Conservation (phyloP, 2,113 vertebrate genomes). For the Limnothrissa miodon region DNA sequence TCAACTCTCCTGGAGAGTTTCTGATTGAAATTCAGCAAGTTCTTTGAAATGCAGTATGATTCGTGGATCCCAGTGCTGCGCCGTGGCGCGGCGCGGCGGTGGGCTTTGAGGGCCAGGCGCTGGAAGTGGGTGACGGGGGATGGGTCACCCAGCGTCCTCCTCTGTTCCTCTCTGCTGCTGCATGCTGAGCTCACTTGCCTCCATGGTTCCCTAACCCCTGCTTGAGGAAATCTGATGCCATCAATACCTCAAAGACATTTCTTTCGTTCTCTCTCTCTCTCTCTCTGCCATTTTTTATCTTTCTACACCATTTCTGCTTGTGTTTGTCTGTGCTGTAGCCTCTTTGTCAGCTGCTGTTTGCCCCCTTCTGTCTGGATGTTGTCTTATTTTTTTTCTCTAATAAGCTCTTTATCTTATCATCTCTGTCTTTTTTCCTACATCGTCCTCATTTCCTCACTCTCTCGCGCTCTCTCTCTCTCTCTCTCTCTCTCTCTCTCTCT, state of each 20-base stretch:
- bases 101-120: constrained; percentile 51
- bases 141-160: neutral
- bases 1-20: neutral
- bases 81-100: constrained; percentile 51
- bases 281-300: neutral
- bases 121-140: neutral
- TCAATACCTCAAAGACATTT: constrained; percentile 17
- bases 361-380: neutral
- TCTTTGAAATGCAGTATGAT: constrained; percentile 56
- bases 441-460: constrained; percentile 20
- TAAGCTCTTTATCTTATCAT: neutral
- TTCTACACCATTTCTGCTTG: neutral
- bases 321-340: neutral
- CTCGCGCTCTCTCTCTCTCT: constrained; percentile 10
- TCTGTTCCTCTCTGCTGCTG: neutral
- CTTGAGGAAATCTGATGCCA: constrained; percentile 38
- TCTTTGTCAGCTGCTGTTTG: neutral
- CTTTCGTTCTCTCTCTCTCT: constrained; percentile 19
- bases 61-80: constrained; percentile 37
- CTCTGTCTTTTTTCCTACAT: neutral
- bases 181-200: neutral
- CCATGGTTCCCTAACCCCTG: neutral
- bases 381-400: neutral
- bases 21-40: neutral
- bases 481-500: neutral